A percentile compares a stretch with the other conserved stretches of the same genome.
phyloP scores from a whole-genome alignment of 2,888 invertebrate genomes.

The Papilio elwesi region DNA sequence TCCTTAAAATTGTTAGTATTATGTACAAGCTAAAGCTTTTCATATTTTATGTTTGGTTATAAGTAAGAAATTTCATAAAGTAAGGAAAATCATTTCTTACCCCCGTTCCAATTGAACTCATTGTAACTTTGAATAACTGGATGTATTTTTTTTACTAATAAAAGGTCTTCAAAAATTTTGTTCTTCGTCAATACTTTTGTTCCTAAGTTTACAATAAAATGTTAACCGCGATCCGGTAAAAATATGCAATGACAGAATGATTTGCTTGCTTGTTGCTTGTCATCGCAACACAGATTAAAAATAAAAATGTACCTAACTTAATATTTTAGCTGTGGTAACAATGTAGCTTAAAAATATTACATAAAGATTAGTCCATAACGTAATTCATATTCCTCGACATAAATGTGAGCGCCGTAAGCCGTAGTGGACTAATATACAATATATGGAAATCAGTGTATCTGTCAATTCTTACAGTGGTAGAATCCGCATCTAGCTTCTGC shows the following conservation, averaged over 20 bases:
- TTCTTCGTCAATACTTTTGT: constrained; percentile 16
- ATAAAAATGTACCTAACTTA: not conserved
- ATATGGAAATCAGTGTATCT: too few relatives aligned
- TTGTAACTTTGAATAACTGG: constrained; percentile 67
- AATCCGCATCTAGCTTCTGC: too few relatives aligned
- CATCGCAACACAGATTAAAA: constrained; percentile 25
- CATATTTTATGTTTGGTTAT: constrained; percentile 22
- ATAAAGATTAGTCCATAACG: too few relatives aligned
- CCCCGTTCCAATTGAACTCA: constrained; percentile 98
- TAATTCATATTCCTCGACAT: too few relatives aligned
- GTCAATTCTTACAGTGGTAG: too few relatives aligned
- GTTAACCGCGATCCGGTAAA: constrained; percentile 41
- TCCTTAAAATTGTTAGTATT: not conserved
- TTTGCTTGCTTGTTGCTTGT: constrained; percentile 38
- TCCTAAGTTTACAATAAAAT: constrained; percentile 35
- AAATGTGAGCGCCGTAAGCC: too few relatives aligned
- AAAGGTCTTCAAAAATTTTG: not conserved
- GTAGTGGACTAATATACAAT: too few relatives aligned
- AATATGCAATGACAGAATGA: constrained; percentile 37
- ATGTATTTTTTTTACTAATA: constrained; percentile 31
- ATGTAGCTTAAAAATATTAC: not conserved
- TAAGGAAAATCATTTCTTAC: constrained; percentile 81
- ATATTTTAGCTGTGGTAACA: not conserved
- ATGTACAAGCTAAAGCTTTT: not conserved
- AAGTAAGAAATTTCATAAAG: constrained; percentile 24